A percentile compares a stretch with the other conserved stretches of the same genome.
These are phyloP conservation scores for Drosophila nikananu DNA, from an alignment of 1,140 invertebrate genomes.

Conservation along the genomic window DNA sequence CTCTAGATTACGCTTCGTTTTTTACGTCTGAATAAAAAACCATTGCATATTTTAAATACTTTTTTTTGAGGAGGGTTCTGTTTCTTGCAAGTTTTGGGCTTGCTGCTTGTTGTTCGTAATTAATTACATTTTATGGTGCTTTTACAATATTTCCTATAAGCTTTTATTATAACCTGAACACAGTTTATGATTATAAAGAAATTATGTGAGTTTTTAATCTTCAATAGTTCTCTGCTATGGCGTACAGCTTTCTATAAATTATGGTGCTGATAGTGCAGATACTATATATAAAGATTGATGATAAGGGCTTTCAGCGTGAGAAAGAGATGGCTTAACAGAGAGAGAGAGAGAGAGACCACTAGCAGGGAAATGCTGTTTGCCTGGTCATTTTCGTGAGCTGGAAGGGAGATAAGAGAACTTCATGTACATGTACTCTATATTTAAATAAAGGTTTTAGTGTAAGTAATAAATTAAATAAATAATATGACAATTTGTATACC, in stretches of 20 bases:
- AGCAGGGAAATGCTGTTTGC: not conserved
- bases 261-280: not conserved
- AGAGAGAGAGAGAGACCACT: not conserved
- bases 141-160: not conserved
- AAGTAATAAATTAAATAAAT: too few relatives aligned
- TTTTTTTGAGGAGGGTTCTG: not conserved
- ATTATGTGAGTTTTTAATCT: not conserved
- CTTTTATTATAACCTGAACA: too few relatives aligned
- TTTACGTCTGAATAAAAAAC: conserved; percentile 43
- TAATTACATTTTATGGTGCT: not conserved
- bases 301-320: not conserved
- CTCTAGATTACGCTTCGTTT: conserved; percentile 41
- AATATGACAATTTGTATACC: too few relatives aligned
- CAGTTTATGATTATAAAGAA: too few relatives aligned
- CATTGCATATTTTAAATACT: conserved; percentile 34
- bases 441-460: too few relatives aligned
- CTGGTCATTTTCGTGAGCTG: not conserved
- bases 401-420: not conserved
- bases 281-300: not conserved
- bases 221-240: not conserved
- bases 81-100: too few relatives aligned
- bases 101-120: too few relatives aligned
- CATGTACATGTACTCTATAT: too few relatives aligned
- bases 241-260: too few relatives aligned
- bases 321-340: not conserved